Evolutionary conservation across 2,797 vertebrate species (phyloP).

Genomic region (Tiaroga cobitis): DNA sequence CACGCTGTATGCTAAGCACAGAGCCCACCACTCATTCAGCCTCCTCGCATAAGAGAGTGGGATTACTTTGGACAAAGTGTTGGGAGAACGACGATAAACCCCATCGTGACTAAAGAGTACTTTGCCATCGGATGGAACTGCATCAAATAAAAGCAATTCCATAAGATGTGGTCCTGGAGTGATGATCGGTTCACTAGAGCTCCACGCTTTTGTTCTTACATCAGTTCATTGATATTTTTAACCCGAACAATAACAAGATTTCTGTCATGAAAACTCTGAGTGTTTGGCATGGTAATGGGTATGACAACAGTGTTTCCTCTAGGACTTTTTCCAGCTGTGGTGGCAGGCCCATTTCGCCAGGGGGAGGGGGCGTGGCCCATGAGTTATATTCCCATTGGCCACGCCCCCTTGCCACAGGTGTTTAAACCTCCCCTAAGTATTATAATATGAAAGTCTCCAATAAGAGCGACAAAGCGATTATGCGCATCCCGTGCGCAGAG

Average conservation of each 20-base stretch:
- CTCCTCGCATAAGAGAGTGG: constrained; percentile 65
- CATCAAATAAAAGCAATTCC: background rate
- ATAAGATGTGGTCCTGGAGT: background rate
- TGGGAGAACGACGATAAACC: constrained; percentile 63
- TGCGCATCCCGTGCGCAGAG: no score
- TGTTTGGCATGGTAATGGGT: no score
- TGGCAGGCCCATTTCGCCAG: no score
- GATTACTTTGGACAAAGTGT: constrained; percentile 71
- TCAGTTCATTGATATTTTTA: background rate
- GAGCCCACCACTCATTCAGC: constrained; percentile 62
- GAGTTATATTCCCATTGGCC: no score
- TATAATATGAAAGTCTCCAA: no score
- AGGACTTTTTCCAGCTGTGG: no score
- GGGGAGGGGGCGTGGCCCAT: no score
- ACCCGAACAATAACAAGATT: background rate
- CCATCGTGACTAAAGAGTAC: constrained; percentile 56
- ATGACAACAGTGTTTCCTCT: no score
- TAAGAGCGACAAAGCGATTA: no score
- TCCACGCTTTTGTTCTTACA: background rate
- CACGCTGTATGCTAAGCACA: constrained; percentile 55
- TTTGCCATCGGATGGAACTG: background rate
- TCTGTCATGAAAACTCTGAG: no score
- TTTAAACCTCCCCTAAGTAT: no score
- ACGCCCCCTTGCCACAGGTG: no score
- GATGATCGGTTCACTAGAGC: background rate